phyloP scores from a whole-genome alignment of 1,140 invertebrate species.

The Calephelis nemesis region DNA sequence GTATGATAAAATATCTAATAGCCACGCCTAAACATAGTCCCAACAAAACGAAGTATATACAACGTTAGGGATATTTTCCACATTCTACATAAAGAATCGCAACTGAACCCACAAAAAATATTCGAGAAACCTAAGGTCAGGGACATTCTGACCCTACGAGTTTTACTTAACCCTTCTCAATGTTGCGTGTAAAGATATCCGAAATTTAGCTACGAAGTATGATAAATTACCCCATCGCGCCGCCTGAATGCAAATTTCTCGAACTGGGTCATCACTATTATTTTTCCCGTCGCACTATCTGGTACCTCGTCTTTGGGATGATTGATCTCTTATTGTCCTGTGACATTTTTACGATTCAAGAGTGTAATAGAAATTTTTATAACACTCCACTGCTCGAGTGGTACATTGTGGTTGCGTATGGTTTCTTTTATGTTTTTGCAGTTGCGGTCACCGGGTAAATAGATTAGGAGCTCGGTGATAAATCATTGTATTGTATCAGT shows the following conservation, averaged over 20 bases:
- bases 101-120: background rate
- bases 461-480: constrained; percentile 40
- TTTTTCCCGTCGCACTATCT: constrained; percentile 66
- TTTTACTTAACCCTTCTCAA: constrained; percentile 22
- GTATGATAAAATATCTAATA: background rate
- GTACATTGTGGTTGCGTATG: constrained; percentile 42
- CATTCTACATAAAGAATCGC: constrained; percentile 1
- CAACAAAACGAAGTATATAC: background rate
- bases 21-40: background rate
- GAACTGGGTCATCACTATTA: constrained; percentile 72
- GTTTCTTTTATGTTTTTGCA: constrained; percentile 50
- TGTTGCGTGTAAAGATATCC: constrained; percentile 35
- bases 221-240: constrained; percentile 62
- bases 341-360: constrained; percentile 69
- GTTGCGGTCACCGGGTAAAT: constrained; percentile 66
- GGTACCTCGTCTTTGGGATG: constrained; percentile 53
- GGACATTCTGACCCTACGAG: background rate
- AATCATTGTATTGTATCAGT: constrained; percentile 32
- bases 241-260: constrained; percentile 71
- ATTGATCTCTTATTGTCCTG: constrained; percentile 72
- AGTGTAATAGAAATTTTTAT: constrained; percentile 62
- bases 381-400: constrained; percentile 42
- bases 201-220: constrained; percentile 63
- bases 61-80: background rate
- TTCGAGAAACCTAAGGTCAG: background rate